phyloP scores from a whole-genome alignment of 2,113 vertebrate species.

The Monopterus albus region DNA sequence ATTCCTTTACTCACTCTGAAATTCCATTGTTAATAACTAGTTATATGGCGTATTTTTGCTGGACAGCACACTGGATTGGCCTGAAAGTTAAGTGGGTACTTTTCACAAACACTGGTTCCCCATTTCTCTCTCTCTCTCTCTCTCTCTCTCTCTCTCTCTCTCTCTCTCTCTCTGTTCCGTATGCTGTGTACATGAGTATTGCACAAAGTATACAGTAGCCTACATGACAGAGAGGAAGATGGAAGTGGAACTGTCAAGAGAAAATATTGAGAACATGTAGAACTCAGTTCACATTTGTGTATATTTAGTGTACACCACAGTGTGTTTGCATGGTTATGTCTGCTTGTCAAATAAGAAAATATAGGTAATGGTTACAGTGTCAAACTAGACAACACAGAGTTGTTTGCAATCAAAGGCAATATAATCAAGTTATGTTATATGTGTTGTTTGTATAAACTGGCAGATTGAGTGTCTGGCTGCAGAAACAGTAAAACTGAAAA shows the following conservation, averaged over 20 bases:
- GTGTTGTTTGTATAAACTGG: neutral
- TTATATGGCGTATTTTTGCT: slow-evolving; percentile 45
- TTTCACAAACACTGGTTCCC: slow-evolving; percentile 30
- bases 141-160: neutral
- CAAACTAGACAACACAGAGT: neutral
- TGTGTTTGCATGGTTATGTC: slow-evolving; percentile 7
- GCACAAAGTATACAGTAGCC: neutral
- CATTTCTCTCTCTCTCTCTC: neutral
- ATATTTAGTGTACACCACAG: neutral
- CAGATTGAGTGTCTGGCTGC: neutral
- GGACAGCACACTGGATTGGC: slow-evolving; percentile 48
- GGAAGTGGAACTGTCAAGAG: slow-evolving; percentile 43
- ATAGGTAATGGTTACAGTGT: neutral
- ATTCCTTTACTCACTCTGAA: slow-evolving; percentile 26
- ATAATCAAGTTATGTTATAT: neutral
- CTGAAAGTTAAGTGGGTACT: slow-evolving; percentile 39
- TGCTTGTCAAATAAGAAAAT: slow-evolving; percentile 30
- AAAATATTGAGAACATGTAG: slow-evolving; percentile 39
- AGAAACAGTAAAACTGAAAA: neutral
- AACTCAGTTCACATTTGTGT: neutral
- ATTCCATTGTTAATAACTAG: slow-evolving; percentile 38
- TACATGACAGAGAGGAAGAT: slow-evolving; percentile 21
- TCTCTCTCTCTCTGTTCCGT: neutral
- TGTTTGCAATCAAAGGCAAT: neutral
- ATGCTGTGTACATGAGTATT: slow-evolving; percentile 2